Percentiles rank a stretch among this genome's conserved stretches.
Evolutionary conservation across 30 jellyfish, hydroid and myxozoan genomes (phyloP).

Genomic region (Mastigias papua): DNA sequence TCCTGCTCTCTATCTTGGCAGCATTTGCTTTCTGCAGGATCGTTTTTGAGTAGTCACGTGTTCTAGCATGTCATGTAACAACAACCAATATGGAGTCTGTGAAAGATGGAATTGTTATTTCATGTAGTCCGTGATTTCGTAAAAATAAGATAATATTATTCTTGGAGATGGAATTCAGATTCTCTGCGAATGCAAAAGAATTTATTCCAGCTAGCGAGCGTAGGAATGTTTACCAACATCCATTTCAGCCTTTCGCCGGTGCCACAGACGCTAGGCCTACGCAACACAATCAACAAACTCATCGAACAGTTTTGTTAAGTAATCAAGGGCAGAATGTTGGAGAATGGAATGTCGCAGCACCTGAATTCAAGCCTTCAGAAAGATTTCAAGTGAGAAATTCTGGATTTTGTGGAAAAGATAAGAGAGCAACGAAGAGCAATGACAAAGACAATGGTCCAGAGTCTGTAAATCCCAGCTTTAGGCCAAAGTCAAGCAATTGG

Average conservation of each 20-base stretch:
- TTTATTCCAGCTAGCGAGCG: neutral
- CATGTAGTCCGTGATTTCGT: neutral
- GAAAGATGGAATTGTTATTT: no score
- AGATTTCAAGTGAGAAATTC: neutral
- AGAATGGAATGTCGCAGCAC: constrained; percentile 12
- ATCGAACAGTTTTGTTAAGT: no score
- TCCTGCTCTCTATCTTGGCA: no score
- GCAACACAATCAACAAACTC: neutral
- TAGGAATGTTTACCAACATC: neutral
- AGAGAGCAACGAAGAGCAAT: neutral
- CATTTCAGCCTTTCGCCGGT: neutral
- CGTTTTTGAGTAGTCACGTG: neutral
- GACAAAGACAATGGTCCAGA: neutral
- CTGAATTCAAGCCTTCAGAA: constrained; percentile 5
- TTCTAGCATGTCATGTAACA: neutral
- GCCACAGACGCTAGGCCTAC: neutral
- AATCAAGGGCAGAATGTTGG: neutral
- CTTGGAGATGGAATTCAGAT: constrained; percentile 1
- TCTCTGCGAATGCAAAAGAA: constrained; percentile 12
- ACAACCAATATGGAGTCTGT: neutral
- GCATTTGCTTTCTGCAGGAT: no score
- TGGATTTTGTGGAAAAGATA: neutral
- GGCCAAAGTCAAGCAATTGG: neutral
- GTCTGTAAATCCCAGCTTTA: neutral
- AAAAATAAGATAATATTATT: neutral